phyloP scores from a whole-genome alignment of 2,113 vertebrate genomes.

The Hemichromis elongatus region DNA sequence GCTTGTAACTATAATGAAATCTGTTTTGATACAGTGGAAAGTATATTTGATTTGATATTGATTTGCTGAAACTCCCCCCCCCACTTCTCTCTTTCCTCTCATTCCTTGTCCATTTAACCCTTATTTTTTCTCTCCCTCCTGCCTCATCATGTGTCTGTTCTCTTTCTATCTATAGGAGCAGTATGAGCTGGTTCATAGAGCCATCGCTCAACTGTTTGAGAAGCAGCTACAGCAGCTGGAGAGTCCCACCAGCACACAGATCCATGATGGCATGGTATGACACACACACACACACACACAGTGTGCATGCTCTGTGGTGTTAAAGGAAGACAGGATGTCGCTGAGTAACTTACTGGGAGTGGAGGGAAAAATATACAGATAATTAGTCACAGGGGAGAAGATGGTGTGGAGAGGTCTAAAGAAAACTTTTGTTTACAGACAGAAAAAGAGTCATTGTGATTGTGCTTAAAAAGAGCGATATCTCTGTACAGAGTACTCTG shows the following conservation, averaged over 20 bases:
- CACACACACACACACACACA: not conserved
- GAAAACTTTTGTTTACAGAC: slow-evolving; percentile 10
- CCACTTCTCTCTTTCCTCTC: not conserved
- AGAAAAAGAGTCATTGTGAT: not conserved
- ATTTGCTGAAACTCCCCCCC: not conserved
- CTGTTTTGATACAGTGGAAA: not conserved
- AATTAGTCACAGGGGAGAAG: slow-evolving; percentile 61
- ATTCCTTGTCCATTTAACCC: not conserved
- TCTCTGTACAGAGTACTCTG: not conserved
- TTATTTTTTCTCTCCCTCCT: not conserved
- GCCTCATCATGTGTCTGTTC: not conserved
- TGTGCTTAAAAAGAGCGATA: not conserved
- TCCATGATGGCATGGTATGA: slow-evolving; percentile 86
- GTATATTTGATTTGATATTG: not conserved
- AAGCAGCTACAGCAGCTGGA: slow-evolving; percentile 89
- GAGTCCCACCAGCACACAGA: slow-evolving; percentile 79
- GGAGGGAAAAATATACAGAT: slow-evolving; percentile 30
- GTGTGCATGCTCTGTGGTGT: slow-evolving; percentile 18
- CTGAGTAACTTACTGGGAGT: slow-evolving; percentile 38
- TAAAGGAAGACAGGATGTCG: slow-evolving; percentile 51
- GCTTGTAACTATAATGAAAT: not conserved
- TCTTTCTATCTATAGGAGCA: slow-evolving; percentile 80
- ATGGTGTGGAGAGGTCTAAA: slow-evolving; percentile 2
- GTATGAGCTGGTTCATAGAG: slow-evolving; percentile 94
- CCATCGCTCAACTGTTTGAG: slow-evolving; percentile 93